phyloP scores from a whole-genome alignment of 2,797 vertebrate species.

The Alosa sapidissima region DNA sequence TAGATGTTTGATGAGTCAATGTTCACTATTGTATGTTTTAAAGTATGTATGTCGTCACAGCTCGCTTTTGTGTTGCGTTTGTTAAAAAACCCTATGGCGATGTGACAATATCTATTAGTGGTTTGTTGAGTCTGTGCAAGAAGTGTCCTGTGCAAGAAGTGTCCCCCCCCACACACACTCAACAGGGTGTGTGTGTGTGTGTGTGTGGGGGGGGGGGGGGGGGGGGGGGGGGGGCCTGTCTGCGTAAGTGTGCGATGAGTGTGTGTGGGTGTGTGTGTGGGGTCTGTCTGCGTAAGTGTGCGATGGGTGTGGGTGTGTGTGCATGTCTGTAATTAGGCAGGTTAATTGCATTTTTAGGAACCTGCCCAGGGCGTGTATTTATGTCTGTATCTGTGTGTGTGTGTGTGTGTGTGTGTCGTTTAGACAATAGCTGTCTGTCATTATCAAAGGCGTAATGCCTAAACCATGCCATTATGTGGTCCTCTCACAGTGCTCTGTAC shows the following conservation, averaged over 20 bases:
- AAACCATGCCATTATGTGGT: background rate
- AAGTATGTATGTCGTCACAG: background rate
- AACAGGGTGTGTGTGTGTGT: background rate
- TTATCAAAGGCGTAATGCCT: constrained; percentile 2
- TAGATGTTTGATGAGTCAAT: background rate
- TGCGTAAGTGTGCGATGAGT: background rate
- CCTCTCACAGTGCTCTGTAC: background rate
- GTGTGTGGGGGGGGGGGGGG: too few species aligned
- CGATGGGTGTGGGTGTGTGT: constrained; percentile 3
- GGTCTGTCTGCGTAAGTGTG: background rate
- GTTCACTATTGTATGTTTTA: background rate
- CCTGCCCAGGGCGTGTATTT: background rate
- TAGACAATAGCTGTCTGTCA: constrained; percentile 9
- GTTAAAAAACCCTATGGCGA: background rate
- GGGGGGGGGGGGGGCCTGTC: background rate
- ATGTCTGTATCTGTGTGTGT: background rate
- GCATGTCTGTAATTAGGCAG: constrained; percentile 20
- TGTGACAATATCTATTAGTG: background rate
- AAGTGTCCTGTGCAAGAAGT: background rate
- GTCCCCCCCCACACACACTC: too few species aligned
- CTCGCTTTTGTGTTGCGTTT: background rate
- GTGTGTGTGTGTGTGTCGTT: background rate
- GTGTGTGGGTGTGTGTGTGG: background rate
- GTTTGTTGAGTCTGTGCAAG: background rate
- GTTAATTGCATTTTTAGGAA: constrained; percentile 25